Evolutionary conservation across 2,888 invertebrate species (phyloP), one percentile per base, ranked within the genome.

Genomic region (Ophion costatus): DNA sequence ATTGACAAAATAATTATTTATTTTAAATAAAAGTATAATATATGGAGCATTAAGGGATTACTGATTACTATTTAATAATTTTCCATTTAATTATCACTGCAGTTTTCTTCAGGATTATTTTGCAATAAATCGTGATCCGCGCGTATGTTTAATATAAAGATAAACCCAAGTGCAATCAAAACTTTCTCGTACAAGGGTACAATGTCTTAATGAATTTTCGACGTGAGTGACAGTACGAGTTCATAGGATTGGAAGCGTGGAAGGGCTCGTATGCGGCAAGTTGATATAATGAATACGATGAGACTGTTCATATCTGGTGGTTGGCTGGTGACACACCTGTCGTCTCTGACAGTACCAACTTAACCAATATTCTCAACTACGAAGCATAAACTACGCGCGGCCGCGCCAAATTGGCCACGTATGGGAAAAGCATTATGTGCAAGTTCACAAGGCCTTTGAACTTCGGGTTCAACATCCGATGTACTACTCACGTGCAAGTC

Each of bases 251-350:
- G 45, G 45, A 45, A 45, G 45, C 45, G 45, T 11, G 45, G 45
- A 45, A 45, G 45, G 11, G 11, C 14, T 45, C 45, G 45, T 45
- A 45, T 45, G 45, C 11, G 45, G 45, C 10, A 70, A 77, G 42
- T 84, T 84, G 67, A 77, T 84, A 80, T 79, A 66, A 76, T 66
- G 45, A 45, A 80, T 80, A 77, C 76, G 77, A 66, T 77, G 64
- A 59, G 38, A 33, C 59, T 69, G 82, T 75, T 79, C 70, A 84
- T 45, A 80, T 77, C 74, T 45, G 51, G 67, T 74, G 69, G 64
- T 51, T 29, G 63, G 63, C 7, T 76, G 75, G 59, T 61, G 66
- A 33, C 63, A 70, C 75, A 56, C 9, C 45, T 76, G 51, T 29
- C 73, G 69, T 51, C 59, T 20, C 33, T 70, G 75, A 64, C 70